Conservation (phyloP, 2,113 vertebrate genomes). For the Triplophysa tibetana region DNA sequence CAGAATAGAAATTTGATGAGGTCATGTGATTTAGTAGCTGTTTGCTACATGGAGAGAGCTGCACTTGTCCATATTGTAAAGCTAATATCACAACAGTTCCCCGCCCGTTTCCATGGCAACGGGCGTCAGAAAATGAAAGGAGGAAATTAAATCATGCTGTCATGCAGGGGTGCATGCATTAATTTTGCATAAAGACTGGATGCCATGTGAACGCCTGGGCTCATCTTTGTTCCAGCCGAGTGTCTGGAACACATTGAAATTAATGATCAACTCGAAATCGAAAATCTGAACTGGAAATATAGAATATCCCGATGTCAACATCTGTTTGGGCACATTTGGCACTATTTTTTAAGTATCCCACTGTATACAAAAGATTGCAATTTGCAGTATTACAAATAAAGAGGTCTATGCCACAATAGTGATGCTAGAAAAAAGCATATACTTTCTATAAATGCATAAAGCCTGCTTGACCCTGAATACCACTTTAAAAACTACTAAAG, state of each 20-base stretch:
- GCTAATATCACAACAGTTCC: constrained; percentile 70
- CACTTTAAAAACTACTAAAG: constrained; percentile 56
- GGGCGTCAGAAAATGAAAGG: constrained; percentile 45
- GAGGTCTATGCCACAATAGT: neutral
- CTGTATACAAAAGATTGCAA: neutral
- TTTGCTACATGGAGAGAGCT: constrained; percentile 43
- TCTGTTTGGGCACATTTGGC: too few species aligned
- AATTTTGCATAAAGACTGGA: constrained; percentile 66
- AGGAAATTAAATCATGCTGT: constrained; percentile 60
- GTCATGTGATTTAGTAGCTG: constrained; percentile 46
- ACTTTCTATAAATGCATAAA: neutral
- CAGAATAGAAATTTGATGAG: constrained; percentile 49
- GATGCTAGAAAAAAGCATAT: neutral
- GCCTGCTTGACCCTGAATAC: constrained; percentile 11
- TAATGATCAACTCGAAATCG: neutral
- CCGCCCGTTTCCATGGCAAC: constrained; percentile 69
- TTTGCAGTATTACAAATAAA: neutral
- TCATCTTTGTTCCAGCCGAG: constrained; percentile 44
- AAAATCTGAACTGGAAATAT: constrained; percentile 5
- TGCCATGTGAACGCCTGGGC: constrained; percentile 37
- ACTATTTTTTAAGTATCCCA: too few species aligned
- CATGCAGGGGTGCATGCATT: constrained; percentile 65
- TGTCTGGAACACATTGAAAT: constrained; percentile 6
- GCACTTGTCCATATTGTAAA: constrained; percentile 68
- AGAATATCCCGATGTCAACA: neutral